These are phyloP conservation scores for Heterotilapia buettikoferi DNA, from an alignment of 2,113 vertebrate species.

Conservation along the genomic window DNA sequence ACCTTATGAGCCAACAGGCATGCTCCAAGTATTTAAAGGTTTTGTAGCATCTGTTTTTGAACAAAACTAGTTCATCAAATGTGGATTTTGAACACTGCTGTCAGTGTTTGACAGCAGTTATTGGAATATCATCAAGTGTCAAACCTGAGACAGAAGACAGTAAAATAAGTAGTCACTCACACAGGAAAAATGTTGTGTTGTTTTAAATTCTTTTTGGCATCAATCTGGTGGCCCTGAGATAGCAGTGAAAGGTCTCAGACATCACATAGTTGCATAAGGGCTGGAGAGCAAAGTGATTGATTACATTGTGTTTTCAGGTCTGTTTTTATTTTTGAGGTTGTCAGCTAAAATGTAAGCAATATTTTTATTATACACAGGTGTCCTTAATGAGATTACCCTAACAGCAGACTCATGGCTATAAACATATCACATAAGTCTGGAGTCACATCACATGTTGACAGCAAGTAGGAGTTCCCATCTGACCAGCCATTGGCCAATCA, in stretches of 20 bases:
- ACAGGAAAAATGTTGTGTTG: slow-evolving; percentile 4
- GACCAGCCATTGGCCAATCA: slow-evolving; percentile 52
- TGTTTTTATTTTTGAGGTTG: slow-evolving; percentile 8
- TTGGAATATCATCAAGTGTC: slow-evolving; percentile 5
- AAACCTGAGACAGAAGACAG: background rate
- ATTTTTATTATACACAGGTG: background rate
- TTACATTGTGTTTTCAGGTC: slow-evolving; percentile 3
- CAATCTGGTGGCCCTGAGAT: slow-evolving; percentile 2
- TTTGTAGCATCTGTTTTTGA: slow-evolving; percentile 39
- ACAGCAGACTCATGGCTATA: slow-evolving; percentile 31
- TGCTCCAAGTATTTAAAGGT: background rate
- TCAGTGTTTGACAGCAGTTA: slow-evolving; percentile 6
- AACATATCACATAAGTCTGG: slow-evolving; percentile 16
- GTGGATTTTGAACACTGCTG: slow-evolving; percentile 14
- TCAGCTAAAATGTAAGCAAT: background rate
- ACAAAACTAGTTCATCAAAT: background rate
- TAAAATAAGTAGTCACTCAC: slow-evolving; percentile 5
- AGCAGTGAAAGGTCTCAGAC: background rate
- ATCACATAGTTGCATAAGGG: slow-evolving; percentile 2
- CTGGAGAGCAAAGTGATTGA: background rate
- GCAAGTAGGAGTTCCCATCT: slow-evolving; percentile 56
- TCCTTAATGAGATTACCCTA: slow-evolving; percentile 7
- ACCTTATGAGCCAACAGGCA: background rate
- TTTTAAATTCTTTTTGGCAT: slow-evolving; percentile 2
- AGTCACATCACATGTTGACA: slow-evolving; percentile 34